These are phyloP conservation scores for Orthonevra nobilis DNA, from an alignment of 2,888 invertebrate genomes.

Conservation along the genomic window DNA sequence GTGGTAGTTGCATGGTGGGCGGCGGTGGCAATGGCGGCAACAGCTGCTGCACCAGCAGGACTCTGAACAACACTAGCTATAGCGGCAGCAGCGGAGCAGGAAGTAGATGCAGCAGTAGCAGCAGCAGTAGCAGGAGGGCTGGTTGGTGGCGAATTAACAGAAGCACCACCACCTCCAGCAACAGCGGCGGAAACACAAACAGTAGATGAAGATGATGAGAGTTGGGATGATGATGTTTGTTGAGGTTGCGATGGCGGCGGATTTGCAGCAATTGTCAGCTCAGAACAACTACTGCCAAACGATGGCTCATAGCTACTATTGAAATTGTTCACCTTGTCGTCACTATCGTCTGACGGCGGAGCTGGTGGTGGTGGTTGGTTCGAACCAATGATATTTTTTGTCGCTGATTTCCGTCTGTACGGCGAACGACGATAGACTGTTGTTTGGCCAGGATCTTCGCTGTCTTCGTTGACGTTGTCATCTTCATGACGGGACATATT, in stretches of 20 bases:
- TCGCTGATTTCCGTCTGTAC: conserved; percentile 31
- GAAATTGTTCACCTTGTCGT: conserved; percentile 69
- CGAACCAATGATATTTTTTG: conserved; percentile 12
- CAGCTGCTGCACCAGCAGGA: conserved; percentile 52
- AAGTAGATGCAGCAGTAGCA: conserved; percentile 11
- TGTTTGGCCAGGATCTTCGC: conserved; percentile 22
- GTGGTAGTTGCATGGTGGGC: conserved; percentile 29
- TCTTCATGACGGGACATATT: conserved; percentile 25
- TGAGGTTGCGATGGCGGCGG: conserved; percentile 12
- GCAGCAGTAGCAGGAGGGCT: conserved; percentile 59
- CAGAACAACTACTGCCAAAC: conserved; percentile 67
- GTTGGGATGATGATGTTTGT: conserved; percentile 46
- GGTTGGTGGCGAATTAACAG: conserved; percentile 53
- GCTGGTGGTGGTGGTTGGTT: conserved; percentile 17
- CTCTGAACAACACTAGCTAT: conserved; percentile 35
- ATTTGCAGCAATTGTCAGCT: conserved; percentile 53
- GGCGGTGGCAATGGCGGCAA: conserved; percentile 59
- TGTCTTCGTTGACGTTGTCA: conserved; percentile 15
- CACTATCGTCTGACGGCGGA: conserved; percentile 29
- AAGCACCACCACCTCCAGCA: conserved; percentile 53
- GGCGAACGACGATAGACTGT: conserved; percentile 40
- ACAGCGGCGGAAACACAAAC: conserved; percentile 52
- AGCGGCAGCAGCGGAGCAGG: conserved; percentile 23
- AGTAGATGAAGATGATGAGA: conserved; percentile 64
- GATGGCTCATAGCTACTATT: conserved; percentile 59